Evolutionary conservation across 30 jellyfish, hydroid and myxozoan species (phyloP).

Genomic region (Mastigias papua): DNA sequence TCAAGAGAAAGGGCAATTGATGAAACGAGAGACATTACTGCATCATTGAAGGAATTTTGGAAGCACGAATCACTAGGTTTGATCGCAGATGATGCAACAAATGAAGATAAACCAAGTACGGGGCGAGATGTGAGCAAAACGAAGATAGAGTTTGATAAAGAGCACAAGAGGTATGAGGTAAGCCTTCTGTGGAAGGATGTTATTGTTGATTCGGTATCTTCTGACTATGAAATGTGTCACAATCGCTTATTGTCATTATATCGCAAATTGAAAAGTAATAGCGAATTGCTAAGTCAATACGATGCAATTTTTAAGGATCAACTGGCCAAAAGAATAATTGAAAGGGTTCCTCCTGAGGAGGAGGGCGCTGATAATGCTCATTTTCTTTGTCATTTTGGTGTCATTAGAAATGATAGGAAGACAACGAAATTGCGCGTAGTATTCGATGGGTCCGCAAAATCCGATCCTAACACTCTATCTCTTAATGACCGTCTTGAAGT

Average conservation of each 20-base stretch:
- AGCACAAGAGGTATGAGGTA: slow-evolving; percentile 5
- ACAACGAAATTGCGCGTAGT: slow-evolving; percentile 62
- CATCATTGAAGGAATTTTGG: slow-evolving; percentile 22
- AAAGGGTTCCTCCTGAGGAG: slow-evolving; percentile 52
- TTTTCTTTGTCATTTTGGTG: slow-evolving; percentile 68
- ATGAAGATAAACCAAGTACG: not conserved
- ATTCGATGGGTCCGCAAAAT: slow-evolving; percentile 67
- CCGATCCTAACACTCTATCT: slow-evolving; percentile 16
- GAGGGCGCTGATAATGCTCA: slow-evolving; percentile 1
- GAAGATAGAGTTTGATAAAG: slow-evolving; percentile 15
- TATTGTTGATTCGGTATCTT: not conserved
- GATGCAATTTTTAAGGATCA: slow-evolving; percentile 60
- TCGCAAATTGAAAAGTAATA: slow-evolving; percentile 2
- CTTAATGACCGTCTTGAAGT: slow-evolving; percentile 55
- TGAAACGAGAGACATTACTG: slow-evolving; percentile 17
- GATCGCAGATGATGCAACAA: slow-evolving; percentile 3
- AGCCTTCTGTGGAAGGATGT: slow-evolving; percentile 27
- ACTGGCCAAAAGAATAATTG: slow-evolving; percentile 39
- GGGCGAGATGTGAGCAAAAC: not conserved
- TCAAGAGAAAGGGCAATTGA: not conserved
- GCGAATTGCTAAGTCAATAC: slow-evolving; percentile 27
- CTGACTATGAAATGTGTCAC: slow-evolving; percentile 2
- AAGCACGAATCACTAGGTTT: slow-evolving; percentile 15
- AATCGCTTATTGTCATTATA: not conserved
- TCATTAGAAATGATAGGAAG: slow-evolving; percentile 35